Percentiles rank a stretch among this genome's conserved stretches.
Conservation (phyloP, 2,113 vertebrate species). For the Tetraodon nigroviridis region DNA sequence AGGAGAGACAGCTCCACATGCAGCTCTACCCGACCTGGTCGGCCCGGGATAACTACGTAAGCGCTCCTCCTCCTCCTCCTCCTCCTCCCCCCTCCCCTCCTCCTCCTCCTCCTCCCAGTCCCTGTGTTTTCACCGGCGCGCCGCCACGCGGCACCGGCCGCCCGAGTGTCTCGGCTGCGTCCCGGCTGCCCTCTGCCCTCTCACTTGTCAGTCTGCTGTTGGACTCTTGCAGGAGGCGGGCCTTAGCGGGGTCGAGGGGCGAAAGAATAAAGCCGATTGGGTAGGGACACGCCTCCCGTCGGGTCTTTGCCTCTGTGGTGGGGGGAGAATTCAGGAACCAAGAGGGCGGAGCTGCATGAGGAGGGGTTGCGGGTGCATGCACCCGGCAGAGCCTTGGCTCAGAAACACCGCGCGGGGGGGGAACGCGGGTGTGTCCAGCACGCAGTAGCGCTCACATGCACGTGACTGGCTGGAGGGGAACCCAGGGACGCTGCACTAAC, state of each 20-base stretch:
- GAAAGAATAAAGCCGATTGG: conserved; percentile 76
- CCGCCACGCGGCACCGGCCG: too few relatives aligned
- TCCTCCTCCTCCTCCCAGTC: too few relatives aligned
- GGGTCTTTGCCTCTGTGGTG: conserved; percentile 70
- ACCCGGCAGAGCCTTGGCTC: conserved; percentile 31
- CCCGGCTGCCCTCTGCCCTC: conserved; percentile 68
- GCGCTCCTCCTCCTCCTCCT: conserved; percentile 27
- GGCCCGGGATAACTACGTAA: conserved; percentile 96
- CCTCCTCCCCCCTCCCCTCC: too few relatives aligned
- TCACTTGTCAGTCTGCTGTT: conserved; percentile 74
- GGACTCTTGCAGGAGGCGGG: conserved; percentile 76
- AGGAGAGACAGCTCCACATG: conserved; percentile 98
- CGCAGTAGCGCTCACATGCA: conserved; percentile 6
- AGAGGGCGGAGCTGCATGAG: conserved; percentile 55
- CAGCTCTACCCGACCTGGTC: conserved; percentile 99
- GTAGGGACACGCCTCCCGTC: conserved; percentile 73
- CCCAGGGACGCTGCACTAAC: conserved; percentile 66
- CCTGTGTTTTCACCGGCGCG: too few relatives aligned
- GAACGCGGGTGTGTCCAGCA: not conserved
- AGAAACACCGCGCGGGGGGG: conserved; percentile 9
- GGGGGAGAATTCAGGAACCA: conserved; percentile 10
- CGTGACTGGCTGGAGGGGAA: not conserved
- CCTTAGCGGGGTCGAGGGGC: conserved; percentile 73
- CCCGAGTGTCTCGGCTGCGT: too few relatives aligned
- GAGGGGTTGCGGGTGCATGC: conserved; percentile 64